Conservation (phyloP, 2,113 vertebrate species). For the Cyrtonyx montezumae region DNA sequence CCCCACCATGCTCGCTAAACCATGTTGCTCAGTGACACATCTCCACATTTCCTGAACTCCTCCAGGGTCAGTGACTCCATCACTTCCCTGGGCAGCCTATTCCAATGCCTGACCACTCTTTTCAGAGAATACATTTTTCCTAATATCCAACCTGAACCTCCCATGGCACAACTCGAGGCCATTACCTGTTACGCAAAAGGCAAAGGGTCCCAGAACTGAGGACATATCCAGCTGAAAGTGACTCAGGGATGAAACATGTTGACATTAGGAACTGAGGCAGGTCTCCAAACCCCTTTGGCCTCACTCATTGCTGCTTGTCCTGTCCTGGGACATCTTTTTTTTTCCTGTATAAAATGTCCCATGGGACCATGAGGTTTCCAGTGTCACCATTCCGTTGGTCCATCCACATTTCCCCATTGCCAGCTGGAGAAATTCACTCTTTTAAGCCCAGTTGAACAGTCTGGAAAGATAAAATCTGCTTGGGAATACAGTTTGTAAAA, state of each 20-base stretch:
- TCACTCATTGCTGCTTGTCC: not conserved
- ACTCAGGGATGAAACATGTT: accelerated
- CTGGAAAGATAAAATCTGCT: not conserved
- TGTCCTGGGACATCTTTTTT: not conserved
- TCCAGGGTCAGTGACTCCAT: no score
- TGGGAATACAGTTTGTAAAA: not conserved
- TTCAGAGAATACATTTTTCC: no score
- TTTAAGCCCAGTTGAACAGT: not conserved
- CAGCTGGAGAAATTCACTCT: not conserved
- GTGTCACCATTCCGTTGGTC: accelerated
- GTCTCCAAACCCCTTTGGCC: not conserved
- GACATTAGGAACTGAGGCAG: accelerated
- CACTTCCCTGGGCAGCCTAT: no score
- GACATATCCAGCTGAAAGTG: accelerated
- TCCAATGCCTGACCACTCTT: no score
- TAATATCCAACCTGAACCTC: no score
- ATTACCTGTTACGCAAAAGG: not conserved
- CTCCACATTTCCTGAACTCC: no score
- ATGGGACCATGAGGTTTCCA: accelerated
- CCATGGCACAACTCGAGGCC: no score
- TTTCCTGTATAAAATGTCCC: not conserved
- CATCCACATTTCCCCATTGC: not conserved
- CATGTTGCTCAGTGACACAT: no score
- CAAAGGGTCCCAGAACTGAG: accelerated
- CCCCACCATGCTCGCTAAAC: no score